Conservation (phyloP, 2,797 vertebrate species). For the Gambelia wislizenii region DNA sequence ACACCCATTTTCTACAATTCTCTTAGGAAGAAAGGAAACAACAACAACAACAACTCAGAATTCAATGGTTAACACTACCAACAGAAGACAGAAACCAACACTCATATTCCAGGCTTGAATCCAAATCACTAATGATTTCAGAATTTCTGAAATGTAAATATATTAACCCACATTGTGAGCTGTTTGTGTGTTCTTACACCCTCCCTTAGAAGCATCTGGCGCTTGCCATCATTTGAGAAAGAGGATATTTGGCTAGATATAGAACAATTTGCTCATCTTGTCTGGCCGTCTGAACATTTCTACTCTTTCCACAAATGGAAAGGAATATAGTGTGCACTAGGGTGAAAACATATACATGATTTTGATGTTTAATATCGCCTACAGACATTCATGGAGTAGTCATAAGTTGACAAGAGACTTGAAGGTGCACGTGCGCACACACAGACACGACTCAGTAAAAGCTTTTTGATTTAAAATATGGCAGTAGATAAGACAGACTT, state of each 20-base stretch:
- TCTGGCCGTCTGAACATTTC: neutral
- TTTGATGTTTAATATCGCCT: slow-evolving; percentile 24
- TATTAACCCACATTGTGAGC: slow-evolving; percentile 24
- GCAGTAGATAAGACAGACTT: slow-evolving; percentile 50
- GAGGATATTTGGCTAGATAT: slow-evolving; percentile 13
- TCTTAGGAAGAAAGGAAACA: neutral
- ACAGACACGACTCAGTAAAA: slow-evolving; percentile 63
- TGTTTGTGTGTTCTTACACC: slow-evolving; percentile 24
- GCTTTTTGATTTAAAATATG: slow-evolving; percentile 52
- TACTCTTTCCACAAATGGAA: slow-evolving; percentile 3
- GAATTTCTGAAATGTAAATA: slow-evolving; percentile 17
- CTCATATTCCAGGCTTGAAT: slow-evolving; percentile 23
- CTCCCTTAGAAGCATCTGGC: slow-evolving; percentile 29
- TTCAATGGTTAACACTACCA: slow-evolving; percentile 6
- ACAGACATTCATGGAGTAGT: slow-evolving; percentile 8
- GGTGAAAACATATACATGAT: slow-evolving; percentile 1
- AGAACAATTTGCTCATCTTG: neutral
- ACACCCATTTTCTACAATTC: neutral
- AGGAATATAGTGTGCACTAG: neutral
- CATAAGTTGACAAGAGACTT: too few species aligned
- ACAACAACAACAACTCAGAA: neutral
- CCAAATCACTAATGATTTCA: slow-evolving; percentile 28
- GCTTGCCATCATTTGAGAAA: neutral
- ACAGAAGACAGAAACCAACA: neutral
- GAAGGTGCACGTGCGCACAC: too few species aligned